phyloP scores from a whole-genome alignment of 1,140 invertebrate species.

The Triops longicaudatus region DNA sequence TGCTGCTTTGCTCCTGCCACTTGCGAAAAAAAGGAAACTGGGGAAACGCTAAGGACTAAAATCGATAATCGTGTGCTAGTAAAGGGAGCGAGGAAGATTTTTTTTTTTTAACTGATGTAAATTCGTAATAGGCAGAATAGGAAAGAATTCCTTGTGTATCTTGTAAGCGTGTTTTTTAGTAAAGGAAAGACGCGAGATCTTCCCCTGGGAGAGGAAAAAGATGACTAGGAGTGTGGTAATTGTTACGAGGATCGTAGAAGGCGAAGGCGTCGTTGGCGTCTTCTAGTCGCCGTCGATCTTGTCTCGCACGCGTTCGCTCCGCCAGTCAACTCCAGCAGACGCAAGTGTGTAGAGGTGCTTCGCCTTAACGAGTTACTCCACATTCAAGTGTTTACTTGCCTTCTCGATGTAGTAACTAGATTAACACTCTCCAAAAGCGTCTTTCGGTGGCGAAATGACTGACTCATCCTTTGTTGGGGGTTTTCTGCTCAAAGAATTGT shows the following conservation, averaged over 20 bases:
- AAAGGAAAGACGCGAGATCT: background rate
- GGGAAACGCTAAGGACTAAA: background rate
- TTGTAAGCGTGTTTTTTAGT: background rate
- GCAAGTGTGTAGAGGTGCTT: conserved; percentile 2
- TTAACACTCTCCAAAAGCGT: background rate
- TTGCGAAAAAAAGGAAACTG: background rate
- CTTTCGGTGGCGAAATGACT: background rate
- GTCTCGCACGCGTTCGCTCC: background rate
- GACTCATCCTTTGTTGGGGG: background rate
- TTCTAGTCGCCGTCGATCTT: conserved; percentile 1
- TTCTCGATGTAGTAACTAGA: background rate
- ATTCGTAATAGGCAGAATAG: background rate
- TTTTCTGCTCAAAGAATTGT: background rate
- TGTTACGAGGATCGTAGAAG: background rate
- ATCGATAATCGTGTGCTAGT: background rate
- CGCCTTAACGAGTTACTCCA: background rate
- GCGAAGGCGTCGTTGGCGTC: background rate
- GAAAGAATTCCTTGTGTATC: background rate
- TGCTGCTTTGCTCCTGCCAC: background rate
- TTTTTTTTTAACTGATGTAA: background rate
- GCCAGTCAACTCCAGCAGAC: conserved; percentile 9
- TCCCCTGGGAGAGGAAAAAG: background rate
- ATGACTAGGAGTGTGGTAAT: background rate
- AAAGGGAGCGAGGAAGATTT: background rate
- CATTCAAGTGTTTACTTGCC: background rate